Conservation (phyloP, 2,888 invertebrate species). For the Drosophila mimetica region DNA sequence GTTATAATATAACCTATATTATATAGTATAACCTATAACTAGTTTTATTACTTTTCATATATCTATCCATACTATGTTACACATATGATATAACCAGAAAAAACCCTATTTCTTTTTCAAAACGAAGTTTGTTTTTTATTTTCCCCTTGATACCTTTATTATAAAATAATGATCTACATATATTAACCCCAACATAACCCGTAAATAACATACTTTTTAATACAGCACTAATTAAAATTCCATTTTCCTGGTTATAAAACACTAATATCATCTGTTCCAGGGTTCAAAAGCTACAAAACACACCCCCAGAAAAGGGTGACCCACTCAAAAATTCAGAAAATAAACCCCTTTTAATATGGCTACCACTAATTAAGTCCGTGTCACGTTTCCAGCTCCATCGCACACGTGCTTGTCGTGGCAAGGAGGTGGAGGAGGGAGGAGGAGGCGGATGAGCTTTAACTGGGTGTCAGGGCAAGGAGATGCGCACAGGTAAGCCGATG, state of each 20-base stretch:
- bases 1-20: no score
- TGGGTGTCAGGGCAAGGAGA: slow-evolving; percentile 9
- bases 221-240: background rate
- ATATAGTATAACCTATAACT: no score
- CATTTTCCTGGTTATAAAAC: background rate
- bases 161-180: no score
- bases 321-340: slow-evolving; percentile 13
- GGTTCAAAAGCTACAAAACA: background rate
- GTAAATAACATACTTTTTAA: background rate
- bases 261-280: background rate
- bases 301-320: background rate
- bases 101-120: no score
- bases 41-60: background rate
- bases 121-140: no score
- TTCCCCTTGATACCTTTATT: no score
- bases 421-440: background rate
- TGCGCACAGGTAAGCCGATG: slow-evolving; percentile 70
- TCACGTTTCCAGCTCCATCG: slow-evolving; percentile 38
- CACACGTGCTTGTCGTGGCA: slow-evolving; percentile 8
- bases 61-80: background rate
- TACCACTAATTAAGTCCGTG: slow-evolving; percentile 33
- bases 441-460: background rate
- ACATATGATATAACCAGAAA: no score
- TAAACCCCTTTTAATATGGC: slow-evolving; percentile 28
- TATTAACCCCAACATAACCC: no score